Percentiles rank a stretch among this genome's conserved stretches.
phyloP scores from a whole-genome alignment of 2,113 vertebrate genomes.

The Trichechus manatus region DNA sequence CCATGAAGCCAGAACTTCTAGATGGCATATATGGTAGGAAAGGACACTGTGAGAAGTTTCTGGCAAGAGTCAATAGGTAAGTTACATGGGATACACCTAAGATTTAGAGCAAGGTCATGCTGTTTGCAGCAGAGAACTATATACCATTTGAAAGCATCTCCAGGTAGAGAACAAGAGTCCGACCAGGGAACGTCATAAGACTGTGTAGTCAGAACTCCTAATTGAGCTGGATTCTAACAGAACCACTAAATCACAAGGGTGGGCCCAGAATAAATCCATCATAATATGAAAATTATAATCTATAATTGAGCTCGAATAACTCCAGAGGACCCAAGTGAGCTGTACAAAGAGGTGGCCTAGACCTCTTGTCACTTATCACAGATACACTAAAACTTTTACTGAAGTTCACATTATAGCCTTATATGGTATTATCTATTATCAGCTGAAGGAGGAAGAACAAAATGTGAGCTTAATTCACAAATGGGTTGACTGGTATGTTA shows the following conservation, averaged over 20 bases:
- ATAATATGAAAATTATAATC: background rate
- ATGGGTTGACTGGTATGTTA: background rate
- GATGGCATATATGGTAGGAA: background rate
- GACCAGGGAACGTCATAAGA: background rate
- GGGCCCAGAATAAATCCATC: background rate
- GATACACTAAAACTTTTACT: background rate
- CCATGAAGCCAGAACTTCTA: background rate
- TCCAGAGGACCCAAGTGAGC: background rate
- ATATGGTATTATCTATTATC: background rate
- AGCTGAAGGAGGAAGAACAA: background rate
- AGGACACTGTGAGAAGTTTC: background rate
- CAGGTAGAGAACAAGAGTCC: background rate
- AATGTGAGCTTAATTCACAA: background rate
- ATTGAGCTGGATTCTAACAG: background rate
- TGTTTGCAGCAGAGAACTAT: background rate
- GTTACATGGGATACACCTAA: background rate
- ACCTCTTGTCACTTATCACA: background rate
- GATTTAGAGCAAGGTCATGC: background rate
- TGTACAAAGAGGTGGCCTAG: background rate
- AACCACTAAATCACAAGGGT: background rate
- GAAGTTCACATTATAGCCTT: background rate
- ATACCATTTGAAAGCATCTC: background rate
- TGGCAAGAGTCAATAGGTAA: background rate
- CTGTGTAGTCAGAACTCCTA: background rate
- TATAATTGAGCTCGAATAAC: background rate